These are phyloP conservation scores for Gila robusta DNA, from an alignment of 2,797 vertebrate species.

Conservation along the genomic window DNA sequence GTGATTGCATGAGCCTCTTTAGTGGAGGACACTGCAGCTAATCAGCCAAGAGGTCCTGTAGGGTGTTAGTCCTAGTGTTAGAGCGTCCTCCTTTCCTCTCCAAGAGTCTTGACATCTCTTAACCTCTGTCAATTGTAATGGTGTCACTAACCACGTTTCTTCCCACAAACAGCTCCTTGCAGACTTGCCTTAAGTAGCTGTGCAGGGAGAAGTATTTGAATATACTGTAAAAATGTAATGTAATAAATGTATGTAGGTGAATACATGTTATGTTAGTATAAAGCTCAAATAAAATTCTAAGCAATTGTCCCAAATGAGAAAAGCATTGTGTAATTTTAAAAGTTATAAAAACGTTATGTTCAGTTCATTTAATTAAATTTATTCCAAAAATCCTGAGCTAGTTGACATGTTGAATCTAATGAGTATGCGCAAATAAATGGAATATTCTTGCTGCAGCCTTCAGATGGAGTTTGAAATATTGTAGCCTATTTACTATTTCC, in stretches of 20 bases:
- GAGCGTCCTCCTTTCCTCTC: conserved; percentile 79
- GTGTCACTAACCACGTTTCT: conserved; percentile 74
- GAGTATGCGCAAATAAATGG: background rate
- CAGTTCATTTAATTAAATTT: background rate
- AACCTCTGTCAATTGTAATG: conserved; percentile 80
- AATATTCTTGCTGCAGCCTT: background rate
- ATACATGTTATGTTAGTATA: background rate
- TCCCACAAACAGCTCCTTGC: conserved; percentile 52
- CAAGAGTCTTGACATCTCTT: conserved; percentile 82
- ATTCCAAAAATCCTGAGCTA: background rate
- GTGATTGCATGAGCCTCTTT: conserved; percentile 74
- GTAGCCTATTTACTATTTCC: background rate
- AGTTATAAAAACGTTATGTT: background rate
- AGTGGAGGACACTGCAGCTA: conserved; percentile 70
- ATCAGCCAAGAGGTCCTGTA: conserved; percentile 77
- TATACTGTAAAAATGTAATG: background rate
- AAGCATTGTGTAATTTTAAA: background rate
- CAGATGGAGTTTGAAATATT: background rate
- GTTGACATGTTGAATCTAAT: background rate
- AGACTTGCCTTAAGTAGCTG: background rate
- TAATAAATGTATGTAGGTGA: background rate
- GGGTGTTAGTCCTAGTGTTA: conserved; percentile 70
- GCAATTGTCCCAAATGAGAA: background rate
- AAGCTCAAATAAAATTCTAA: background rate
- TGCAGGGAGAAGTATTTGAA: background rate